Conservation (phyloP, 2,797 vertebrate genomes). For the Remorina albescens region DNA sequence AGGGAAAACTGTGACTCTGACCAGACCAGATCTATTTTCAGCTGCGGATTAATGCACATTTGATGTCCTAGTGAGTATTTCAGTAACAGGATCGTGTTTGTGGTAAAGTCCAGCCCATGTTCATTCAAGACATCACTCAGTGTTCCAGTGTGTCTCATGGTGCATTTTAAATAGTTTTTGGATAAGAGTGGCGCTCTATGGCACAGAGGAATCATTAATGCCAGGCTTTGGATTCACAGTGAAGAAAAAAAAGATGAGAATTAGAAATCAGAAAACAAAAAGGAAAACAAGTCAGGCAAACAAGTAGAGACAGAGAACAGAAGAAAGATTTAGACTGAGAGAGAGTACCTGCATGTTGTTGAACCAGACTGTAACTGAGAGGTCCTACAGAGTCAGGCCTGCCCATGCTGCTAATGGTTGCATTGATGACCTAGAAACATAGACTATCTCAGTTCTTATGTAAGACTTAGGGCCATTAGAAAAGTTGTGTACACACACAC, state of each 20-base stretch:
- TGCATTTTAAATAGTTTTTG: constrained; percentile 15
- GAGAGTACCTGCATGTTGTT: constrained; percentile 59
- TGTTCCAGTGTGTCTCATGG: constrained; percentile 7
- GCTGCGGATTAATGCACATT: constrained; percentile 1
- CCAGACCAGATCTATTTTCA: constrained; percentile 9
- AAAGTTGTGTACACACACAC: constrained; percentile 31
- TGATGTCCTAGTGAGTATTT: background rate
- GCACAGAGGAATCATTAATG: constrained; percentile 4
- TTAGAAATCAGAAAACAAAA: constrained; percentile 19
- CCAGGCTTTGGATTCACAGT: background rate
- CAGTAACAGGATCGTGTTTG: background rate
- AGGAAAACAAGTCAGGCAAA: constrained; percentile 34
- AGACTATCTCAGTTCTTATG: constrained; percentile 57
- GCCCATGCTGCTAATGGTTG: constrained; percentile 67
- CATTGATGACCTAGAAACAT: constrained; percentile 76
- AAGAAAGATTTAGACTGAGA: constrained; percentile 33
- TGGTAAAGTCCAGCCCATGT: constrained; percentile 15
- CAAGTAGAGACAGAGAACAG: constrained; percentile 62
- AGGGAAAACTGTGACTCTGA: no score
- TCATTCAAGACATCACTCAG: constrained; percentile 29
- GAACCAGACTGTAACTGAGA: constrained; percentile 58
- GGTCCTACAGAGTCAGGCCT: constrained; percentile 52
- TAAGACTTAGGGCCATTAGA: constrained; percentile 57
- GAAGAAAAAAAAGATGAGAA: background rate
- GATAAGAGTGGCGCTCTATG: constrained; percentile 17